Conservation (phyloP, 2,888 invertebrate genomes). For the Phalera bucephala region DNA sequence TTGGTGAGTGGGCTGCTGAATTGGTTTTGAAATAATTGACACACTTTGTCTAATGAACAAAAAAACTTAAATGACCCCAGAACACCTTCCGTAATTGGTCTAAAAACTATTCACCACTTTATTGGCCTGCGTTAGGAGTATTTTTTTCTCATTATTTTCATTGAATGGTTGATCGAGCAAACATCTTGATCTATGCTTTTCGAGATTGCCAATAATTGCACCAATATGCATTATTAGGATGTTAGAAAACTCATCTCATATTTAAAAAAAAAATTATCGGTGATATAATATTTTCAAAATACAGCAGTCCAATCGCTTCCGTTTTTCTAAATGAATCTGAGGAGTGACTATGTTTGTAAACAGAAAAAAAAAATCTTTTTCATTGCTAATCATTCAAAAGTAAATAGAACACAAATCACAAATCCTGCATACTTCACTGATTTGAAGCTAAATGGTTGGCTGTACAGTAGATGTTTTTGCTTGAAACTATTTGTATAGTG, state of each 20-base stretch:
- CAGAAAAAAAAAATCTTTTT: not conserved
- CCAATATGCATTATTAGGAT: no score
- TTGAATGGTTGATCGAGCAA: no score
- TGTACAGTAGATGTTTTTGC: conserved; percentile 76
- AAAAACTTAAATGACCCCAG: not conserved
- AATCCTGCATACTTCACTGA: conserved; percentile 28
- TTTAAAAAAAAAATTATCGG: no score
- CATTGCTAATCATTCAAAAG: not conserved
- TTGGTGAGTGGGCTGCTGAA: conserved; percentile 48
- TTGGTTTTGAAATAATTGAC: conserved; percentile 2
- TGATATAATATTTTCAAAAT: conserved; percentile 11
- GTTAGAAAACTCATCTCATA: no score
- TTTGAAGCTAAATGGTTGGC: conserved; percentile 64
- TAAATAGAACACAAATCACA: conserved; percentile 6
- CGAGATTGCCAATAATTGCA: no score
- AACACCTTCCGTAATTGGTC: no score
- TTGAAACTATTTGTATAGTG: conserved; percentile 65
- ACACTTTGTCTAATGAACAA: not conserved
- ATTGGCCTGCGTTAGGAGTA: no score
- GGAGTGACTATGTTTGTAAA: conserved; percentile 43
- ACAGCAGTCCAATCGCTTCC: conserved; percentile 44
- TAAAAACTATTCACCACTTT: no score
- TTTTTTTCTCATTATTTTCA: no score
- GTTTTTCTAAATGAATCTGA: conserved; percentile 42
- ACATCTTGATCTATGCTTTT: no score